A percentile compares a stretch with the other conserved stretches of the same genome.
phyloP scores from a whole-genome alignment of 2,888 invertebrate genomes.

The Lithophane ornitopus region DNA sequence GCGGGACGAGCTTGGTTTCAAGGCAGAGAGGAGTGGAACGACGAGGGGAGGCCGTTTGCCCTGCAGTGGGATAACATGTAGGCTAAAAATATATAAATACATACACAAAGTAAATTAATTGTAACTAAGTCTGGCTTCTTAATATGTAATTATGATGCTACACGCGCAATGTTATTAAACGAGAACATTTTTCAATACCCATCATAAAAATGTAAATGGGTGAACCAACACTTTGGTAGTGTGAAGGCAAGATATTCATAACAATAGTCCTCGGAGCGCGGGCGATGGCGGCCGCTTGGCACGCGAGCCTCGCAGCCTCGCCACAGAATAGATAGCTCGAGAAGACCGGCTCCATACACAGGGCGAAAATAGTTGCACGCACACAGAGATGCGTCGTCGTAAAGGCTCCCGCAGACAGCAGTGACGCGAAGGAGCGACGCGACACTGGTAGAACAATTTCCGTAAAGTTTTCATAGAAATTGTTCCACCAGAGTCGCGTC shows the following conservation, averaged over 20 bases:
- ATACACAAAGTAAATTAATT: constrained; percentile 16
- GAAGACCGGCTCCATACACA: neutral
- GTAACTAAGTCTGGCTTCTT: constrained; percentile 14
- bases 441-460: too few species aligned
- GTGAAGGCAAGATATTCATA: constrained; percentile 68
- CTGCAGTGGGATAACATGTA: too few species aligned
- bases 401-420: too few species aligned
- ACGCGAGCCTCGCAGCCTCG: constrained; percentile 68
- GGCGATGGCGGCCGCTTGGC: constrained; percentile 56
- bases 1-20: too few species aligned
- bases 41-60: too few species aligned
- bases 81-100: too few species aligned
- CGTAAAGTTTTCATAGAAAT: too few species aligned
- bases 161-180: constrained; percentile 50
- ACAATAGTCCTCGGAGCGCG: constrained; percentile 61
- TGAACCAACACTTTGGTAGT: constrained; percentile 60
- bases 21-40: too few species aligned
- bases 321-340: neutral
- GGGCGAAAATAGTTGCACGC: neutral
- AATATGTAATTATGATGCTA: constrained; percentile 51
- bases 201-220: constrained; percentile 68
- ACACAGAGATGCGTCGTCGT: neutral
- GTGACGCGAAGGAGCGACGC: too few species aligned
- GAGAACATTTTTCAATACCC: constrained; percentile 58
- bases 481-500: too few species aligned